Percentiles rank a stretch among this genome's conserved stretches.
Conservation (phyloP, 2,797 vertebrate genomes). For the Anomalospiza imberbis region DNA sequence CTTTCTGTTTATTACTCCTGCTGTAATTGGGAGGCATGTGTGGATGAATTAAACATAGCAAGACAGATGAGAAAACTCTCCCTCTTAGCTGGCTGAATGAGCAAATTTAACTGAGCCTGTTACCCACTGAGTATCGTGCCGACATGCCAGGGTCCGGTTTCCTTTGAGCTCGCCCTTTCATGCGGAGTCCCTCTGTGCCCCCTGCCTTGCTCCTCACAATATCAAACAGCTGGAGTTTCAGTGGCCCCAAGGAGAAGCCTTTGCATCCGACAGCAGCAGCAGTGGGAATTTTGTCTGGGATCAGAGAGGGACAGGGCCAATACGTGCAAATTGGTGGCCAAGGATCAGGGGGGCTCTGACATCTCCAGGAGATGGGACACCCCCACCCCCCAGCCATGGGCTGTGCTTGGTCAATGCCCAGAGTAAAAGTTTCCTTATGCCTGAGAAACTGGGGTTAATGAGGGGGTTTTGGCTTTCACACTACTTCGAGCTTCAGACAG, state of each 20-base stretch:
- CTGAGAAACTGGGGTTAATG: not conserved
- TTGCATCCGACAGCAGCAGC: not conserved
- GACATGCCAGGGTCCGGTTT: slow-evolving; percentile 69
- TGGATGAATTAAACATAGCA: slow-evolving; percentile 62
- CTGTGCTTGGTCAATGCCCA: not conserved
- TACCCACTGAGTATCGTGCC: slow-evolving; percentile 72
- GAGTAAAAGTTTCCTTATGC: not conserved
- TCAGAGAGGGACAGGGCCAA: not conserved
- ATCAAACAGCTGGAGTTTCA: slow-evolving; percentile 77
- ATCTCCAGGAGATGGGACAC: not conserved
- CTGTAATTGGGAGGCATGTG: slow-evolving; percentile 57
- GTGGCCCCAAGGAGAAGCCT: slow-evolving; percentile 31
- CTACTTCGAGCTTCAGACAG: not conserved
- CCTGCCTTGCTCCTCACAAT: slow-evolving; percentile 69
- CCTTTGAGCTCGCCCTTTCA: slow-evolving; percentile 76
- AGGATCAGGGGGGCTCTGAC: not conserved
- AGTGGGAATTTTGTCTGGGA: slow-evolving; percentile 41
- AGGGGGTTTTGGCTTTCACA: not conserved
- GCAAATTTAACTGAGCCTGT: slow-evolving; percentile 76
- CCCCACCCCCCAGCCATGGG: not conserved
- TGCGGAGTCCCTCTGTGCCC: slow-evolving; percentile 68
- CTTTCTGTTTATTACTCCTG: slow-evolving; percentile 48
- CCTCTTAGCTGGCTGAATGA: slow-evolving; percentile 75
- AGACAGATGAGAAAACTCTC: slow-evolving; percentile 73
- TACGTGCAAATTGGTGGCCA: not conserved